These are phyloP conservation scores for Sicus ferrugineus DNA, from an alignment of 2,888 invertebrate genomes.

Conservation along the genomic window DNA sequence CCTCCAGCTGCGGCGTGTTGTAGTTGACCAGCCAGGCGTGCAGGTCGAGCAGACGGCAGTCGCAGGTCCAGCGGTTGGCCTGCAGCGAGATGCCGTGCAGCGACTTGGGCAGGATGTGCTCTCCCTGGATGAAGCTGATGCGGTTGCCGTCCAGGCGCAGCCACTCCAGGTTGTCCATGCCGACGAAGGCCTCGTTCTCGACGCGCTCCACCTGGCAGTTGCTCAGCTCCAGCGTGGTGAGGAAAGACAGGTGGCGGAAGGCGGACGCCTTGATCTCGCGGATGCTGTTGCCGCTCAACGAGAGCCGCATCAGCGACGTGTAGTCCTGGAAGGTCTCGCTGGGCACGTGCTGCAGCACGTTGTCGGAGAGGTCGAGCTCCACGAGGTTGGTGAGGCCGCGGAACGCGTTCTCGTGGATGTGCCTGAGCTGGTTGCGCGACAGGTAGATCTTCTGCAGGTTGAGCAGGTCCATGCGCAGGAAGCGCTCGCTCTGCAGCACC, in stretches of 20 bases:
- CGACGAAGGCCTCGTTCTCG: slow-evolving; percentile 82
- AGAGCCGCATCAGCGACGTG: slow-evolving; percentile 82
- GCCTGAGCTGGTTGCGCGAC: slow-evolving; percentile 78
- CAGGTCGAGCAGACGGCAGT: slow-evolving; percentile 81
- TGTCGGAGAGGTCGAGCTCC: slow-evolving; percentile 86
- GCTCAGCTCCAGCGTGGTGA: slow-evolving; percentile 83
- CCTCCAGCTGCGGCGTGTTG: slow-evolving; percentile 79
- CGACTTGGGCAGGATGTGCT: slow-evolving; percentile 76
- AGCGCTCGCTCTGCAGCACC: slow-evolving; percentile 82
- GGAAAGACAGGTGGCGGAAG: slow-evolving; percentile 77
- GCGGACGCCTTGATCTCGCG: slow-evolving; percentile 74
- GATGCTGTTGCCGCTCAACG: slow-evolving; percentile 84
- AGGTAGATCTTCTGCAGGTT: slow-evolving; percentile 89
- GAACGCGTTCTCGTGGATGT: slow-evolving; percentile 82
- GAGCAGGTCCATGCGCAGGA: slow-evolving; percentile 79
- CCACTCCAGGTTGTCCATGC: slow-evolving; percentile 83
- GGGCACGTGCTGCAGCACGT: slow-evolving; percentile 80
- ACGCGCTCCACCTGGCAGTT: slow-evolving; percentile 80
- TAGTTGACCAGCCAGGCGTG: slow-evolving; percentile 80
- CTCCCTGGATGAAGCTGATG: slow-evolving; percentile 76
- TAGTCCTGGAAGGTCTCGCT: slow-evolving; percentile 80
- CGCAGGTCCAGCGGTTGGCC: slow-evolving; percentile 89
- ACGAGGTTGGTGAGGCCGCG: slow-evolving; percentile 85
- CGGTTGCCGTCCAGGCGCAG: slow-evolving; percentile 83
- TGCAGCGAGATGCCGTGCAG: slow-evolving; percentile 83